These are phyloP conservation scores for Argynnis bischoffii DNA, from an alignment of 2,888 invertebrate genomes.

Conservation along the genomic window DNA sequence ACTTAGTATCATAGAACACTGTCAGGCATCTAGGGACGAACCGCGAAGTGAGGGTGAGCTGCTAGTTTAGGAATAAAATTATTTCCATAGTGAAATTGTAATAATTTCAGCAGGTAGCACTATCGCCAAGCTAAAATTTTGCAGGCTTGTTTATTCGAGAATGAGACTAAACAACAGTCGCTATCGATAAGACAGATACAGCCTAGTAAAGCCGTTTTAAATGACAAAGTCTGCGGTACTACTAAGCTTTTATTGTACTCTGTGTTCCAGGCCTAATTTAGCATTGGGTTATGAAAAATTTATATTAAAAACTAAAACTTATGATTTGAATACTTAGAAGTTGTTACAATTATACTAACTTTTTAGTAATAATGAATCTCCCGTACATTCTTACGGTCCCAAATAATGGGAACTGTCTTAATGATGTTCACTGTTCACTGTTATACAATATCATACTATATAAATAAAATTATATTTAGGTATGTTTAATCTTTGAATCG, in stretches of 20 bases:
- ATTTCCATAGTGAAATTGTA: neutral
- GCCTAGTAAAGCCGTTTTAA: constrained; percentile 59
- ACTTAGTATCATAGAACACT: too few relatives aligned
- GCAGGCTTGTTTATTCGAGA: constrained; percentile 22
- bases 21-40: too few relatives aligned
- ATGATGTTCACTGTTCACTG: constrained; percentile 45
- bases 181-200: constrained; percentile 35
- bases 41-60: too few relatives aligned
- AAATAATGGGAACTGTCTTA: constrained; percentile 53
- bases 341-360: too few relatives aligned
- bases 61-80: too few relatives aligned
- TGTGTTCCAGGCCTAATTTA: too few relatives aligned
- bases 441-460: neutral
- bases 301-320: too few relatives aligned
- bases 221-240: constrained; percentile 44
- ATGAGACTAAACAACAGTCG: constrained; percentile 20
- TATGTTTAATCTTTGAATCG: neutral
- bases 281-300: too few relatives aligned
- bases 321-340: too few relatives aligned
- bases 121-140: constrained; percentile 14
- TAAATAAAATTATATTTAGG: neutral
- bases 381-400: too few relatives aligned
- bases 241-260: too few relatives aligned
- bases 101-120: neutral
- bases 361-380: too few relatives aligned